Evolutionary conservation across 2,888 invertebrate species (phyloP).

Genomic region (Acronicta aceris): DNA sequence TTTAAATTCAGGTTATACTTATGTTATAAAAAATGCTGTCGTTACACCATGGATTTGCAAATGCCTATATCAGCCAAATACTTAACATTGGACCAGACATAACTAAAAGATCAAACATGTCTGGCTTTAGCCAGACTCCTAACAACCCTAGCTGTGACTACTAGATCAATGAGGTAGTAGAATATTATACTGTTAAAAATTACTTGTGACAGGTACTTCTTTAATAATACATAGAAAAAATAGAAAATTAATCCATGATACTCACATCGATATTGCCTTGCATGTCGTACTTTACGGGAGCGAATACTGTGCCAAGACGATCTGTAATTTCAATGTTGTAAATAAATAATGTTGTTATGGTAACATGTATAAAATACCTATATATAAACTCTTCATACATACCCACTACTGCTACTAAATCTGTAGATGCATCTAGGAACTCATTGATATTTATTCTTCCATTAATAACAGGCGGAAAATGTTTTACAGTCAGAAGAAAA

Average conservation of each 20-base stretch:
- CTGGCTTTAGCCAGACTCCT: no score
- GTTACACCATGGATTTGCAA: no score
- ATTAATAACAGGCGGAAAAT: conserved; percentile 87
- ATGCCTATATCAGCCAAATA: no score
- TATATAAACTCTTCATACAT: conserved; percentile 62
- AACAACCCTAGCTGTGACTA: no score
- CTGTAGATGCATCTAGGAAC: conserved; percentile 90
- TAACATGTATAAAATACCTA: neutral
- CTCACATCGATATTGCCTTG: conserved; percentile 93
- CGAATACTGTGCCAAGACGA: conserved; percentile 92
- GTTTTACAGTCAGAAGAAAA: conserved; percentile 67
- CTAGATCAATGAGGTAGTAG: no score
- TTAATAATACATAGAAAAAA: no score
- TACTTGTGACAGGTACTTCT: no score
- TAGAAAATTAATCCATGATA: conserved; percentile 1
- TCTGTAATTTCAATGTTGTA: conserved; percentile 86
- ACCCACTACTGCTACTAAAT: conserved; percentile 91
- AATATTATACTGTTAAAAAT: no score
- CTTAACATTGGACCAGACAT: no score
- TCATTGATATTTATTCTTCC: conserved; percentile 89
- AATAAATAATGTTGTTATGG: neutral
- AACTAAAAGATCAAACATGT: no score
- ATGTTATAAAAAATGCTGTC: no score
- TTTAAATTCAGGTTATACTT: no score
- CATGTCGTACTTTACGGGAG: conserved; percentile 93